Conservation (phyloP, 2,888 invertebrate species). For the Notodonta dromedarius region DNA sequence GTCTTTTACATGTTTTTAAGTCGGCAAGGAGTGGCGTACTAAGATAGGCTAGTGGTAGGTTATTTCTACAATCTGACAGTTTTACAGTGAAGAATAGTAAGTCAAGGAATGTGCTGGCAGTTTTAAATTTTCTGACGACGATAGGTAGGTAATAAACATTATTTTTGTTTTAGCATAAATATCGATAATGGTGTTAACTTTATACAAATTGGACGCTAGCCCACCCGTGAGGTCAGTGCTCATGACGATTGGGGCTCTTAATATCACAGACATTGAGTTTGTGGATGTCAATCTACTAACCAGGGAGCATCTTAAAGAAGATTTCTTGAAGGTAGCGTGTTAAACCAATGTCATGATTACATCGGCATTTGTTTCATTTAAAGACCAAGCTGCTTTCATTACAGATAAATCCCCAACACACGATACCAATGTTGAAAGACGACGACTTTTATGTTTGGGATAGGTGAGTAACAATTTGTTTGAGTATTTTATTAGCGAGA, state of each 20-base stretch:
- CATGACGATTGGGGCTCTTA: conserved; percentile 59
- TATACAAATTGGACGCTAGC: conserved; percentile 66
- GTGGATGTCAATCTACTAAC: conserved; percentile 55
- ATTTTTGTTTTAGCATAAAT: conserved; percentile 9
- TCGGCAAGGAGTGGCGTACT: too few relatives aligned
- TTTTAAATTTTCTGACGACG: too few relatives aligned
- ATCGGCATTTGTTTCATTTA: background rate
- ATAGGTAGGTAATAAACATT: too few relatives aligned
- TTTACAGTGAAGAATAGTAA: too few relatives aligned
- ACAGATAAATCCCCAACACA: conserved; percentile 82
- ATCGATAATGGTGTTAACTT: conserved; percentile 56
- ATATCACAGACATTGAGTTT: conserved; percentile 55
- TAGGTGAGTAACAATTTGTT: conserved; percentile 24
- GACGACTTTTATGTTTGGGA: conserved; percentile 83
- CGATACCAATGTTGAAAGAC: conserved; percentile 80
- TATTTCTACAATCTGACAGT: too few relatives aligned
- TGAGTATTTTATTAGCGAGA: too few relatives aligned
- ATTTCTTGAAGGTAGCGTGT: conserved; percentile 65
- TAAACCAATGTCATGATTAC: background rate
- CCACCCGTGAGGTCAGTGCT: conserved; percentile 62
- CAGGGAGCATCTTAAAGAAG: conserved; percentile 65
- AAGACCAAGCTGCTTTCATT: conserved; percentile 24
- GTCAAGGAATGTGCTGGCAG: too few relatives aligned
- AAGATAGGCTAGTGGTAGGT: too few relatives aligned
- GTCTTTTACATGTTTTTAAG: too few relatives aligned